These are phyloP conservation scores for Tetramorium parvispinum DNA, from an alignment of 1,140 invertebrate genomes.

Conservation along the genomic window DNA sequence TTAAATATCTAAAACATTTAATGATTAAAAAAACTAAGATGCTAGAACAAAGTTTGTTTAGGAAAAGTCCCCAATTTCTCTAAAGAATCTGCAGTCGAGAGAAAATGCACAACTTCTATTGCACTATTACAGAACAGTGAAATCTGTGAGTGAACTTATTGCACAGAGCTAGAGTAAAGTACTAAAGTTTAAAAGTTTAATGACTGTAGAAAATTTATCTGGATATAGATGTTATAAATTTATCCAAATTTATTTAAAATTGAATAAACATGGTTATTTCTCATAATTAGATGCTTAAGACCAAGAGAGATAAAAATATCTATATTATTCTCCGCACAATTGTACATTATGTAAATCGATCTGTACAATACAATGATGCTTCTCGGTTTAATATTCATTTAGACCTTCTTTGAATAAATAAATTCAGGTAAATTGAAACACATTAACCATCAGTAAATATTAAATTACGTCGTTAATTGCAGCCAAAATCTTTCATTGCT, in stretches of 20 bases:
- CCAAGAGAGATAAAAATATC: neutral
- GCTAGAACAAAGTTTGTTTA: slow-evolving; percentile 2
- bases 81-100: slow-evolving; percentile 7
- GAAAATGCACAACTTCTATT: slow-evolving; percentile 18
- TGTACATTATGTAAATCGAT: neutral
- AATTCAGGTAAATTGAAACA: neutral
- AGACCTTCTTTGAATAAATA: neutral
- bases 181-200: neutral
- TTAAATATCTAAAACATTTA: neutral
- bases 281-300: neutral
- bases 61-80: neutral
- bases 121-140: neutral
- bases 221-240: neutral
- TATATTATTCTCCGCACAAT: neutral
- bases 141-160: neutral
- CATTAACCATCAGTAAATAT: neutral
- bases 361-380: neutral
- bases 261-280: neutral
- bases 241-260: neutral
- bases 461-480: neutral
- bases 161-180: neutral
- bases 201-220: neutral
- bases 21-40: neutral
- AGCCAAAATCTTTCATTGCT: neutral
- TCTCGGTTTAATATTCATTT: neutral